A percentile compares a stretch with the other conserved stretches of the same genome.
Evolutionary conservation across 2,113 vertebrate species (phyloP).

Genomic region (Phrynocephalus versicolor): DNA sequence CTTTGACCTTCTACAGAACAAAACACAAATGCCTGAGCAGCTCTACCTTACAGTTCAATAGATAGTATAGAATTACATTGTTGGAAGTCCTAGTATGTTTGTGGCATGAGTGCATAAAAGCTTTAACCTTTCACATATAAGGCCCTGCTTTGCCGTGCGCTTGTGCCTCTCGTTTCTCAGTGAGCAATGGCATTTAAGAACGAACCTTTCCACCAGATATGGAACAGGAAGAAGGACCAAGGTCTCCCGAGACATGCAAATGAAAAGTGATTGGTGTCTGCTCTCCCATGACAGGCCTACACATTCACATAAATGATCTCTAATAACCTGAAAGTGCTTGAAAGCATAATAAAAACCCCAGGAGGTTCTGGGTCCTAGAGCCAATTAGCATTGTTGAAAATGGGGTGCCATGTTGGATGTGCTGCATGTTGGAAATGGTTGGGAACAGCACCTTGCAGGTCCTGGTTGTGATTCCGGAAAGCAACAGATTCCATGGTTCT

Average conservation of each 20-base stretch:
- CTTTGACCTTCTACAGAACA: conserved; percentile 61
- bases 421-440: not conserved
- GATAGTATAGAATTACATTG: conserved; percentile 45
- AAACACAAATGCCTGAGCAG: conserved; percentile 44
- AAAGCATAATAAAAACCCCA: not conserved
- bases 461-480: not conserved
- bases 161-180: not conserved
- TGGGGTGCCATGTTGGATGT: not conserved
- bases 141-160: not conserved
- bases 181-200: accelerated
- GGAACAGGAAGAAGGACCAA: not conserved
- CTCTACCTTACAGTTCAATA: conserved; percentile 52
- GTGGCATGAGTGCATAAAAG: not conserved
- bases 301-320: not conserved
- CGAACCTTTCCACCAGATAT: too few relatives aligned
- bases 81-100: conserved; percentile 4
- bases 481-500: not conserved
- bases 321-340: not conserved
- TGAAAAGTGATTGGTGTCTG: not conserved
- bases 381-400: not conserved
- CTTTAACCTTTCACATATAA: not conserved
- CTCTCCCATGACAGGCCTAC: not conserved
- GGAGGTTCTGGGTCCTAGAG: not conserved
- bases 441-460: not conserved
- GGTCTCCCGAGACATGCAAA: not conserved